phyloP scores from a whole-genome alignment of 2,888 invertebrate genomes.

The Apomyelois bistriatella region DNA sequence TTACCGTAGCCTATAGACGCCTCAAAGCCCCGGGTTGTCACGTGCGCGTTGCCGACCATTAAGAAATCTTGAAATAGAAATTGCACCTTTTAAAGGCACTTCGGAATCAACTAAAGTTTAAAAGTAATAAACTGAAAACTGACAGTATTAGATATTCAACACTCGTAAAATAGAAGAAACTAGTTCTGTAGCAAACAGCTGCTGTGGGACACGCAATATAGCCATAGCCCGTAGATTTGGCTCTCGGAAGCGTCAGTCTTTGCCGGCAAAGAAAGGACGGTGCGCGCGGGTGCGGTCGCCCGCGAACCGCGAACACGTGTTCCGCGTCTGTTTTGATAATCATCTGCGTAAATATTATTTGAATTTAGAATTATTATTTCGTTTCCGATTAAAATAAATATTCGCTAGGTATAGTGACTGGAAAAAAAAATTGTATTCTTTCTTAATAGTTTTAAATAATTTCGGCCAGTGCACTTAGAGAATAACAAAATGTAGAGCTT shows the following conservation, averaged over 20 bases:
- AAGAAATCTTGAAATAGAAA: no score
- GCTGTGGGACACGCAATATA: not conserved
- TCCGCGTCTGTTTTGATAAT: not conserved
- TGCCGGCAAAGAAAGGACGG: slow-evolving; percentile 7
- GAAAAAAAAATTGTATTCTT: no score
- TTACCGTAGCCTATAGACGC: no score
- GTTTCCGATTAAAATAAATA: not conserved
- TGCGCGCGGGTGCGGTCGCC: not conserved
- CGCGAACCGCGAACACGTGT: slow-evolving; percentile 2
- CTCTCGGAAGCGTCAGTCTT: slow-evolving; percentile 7
- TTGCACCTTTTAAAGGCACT: no score
- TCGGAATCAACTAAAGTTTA: no score
- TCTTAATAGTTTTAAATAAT: not conserved
- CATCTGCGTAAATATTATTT: slow-evolving; percentile 8
- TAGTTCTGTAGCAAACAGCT: not conserved
- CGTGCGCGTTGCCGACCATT: no score
- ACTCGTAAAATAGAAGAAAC: not conserved
- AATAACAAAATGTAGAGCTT: no score
- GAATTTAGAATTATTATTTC: not conserved
- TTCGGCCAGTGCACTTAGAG: not conserved
- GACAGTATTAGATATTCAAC: not conserved
- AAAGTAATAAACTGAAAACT: no score
- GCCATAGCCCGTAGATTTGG: slow-evolving; percentile 4
- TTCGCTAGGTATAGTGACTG: no score
- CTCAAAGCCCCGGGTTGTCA: no score